Percentiles rank a stretch among this genome's conserved stretches.
Evolutionary conservation across 2,113 vertebrate genomes (phyloP).

Genomic region (Pelecanoides urinatrix): DNA sequence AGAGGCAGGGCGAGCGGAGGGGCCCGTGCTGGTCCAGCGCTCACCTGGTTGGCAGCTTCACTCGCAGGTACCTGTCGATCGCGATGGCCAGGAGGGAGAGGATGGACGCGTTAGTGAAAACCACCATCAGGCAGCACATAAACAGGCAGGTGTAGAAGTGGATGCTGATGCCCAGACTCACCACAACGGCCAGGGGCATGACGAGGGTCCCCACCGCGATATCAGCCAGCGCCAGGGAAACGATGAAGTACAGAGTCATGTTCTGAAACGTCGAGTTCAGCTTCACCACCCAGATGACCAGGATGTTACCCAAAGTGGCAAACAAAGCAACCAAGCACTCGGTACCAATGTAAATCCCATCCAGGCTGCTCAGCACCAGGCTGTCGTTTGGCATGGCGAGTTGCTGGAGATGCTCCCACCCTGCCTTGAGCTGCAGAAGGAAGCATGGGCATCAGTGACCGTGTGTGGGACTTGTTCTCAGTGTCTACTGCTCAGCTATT

Average conservation of each 20-base stretch:
- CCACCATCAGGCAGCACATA: constrained; percentile 79
- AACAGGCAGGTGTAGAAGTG: constrained; percentile 79
- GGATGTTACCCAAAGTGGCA: constrained; percentile 78
- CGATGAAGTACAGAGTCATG: constrained; percentile 81
- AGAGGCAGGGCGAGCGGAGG: neutral
- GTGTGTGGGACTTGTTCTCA: rapidly evolving
- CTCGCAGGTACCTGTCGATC: constrained; percentile 83
- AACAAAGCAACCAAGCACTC: constrained; percentile 77
- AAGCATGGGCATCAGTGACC: neutral
- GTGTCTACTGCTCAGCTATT: neutral
- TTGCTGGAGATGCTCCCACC: neutral
- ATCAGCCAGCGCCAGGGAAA: constrained; percentile 85
- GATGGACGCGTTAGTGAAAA: constrained; percentile 81
- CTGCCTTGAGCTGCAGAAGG: neutral
- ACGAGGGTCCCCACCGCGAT: constrained; percentile 79
- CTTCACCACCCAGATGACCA: constrained; percentile 84
- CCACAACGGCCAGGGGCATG: constrained; percentile 78
- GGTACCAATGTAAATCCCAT: constrained; percentile 58
- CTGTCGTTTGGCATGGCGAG: neutral
- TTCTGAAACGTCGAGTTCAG: constrained; percentile 64
- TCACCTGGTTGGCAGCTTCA: constrained; percentile 78
- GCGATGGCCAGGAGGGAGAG: constrained; percentile 84
- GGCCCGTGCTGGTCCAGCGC: neutral
- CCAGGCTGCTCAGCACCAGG: neutral
- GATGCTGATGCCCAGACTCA: constrained; percentile 59